phyloP scores from a whole-genome alignment of 2,113 vertebrate genomes.

The Pelodiscus sinensis region DNA sequence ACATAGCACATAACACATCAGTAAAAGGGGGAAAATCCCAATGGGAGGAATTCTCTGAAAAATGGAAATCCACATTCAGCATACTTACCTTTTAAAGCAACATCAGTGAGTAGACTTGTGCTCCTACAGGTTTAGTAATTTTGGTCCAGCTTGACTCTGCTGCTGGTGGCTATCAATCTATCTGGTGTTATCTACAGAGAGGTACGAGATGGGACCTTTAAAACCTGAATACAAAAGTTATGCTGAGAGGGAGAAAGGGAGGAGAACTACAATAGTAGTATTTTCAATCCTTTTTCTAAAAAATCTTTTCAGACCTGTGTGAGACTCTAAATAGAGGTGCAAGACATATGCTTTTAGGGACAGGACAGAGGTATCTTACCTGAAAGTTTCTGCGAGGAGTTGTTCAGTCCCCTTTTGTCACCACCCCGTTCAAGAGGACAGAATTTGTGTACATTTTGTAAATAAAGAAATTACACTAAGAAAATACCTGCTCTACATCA shows the following conservation, averaged over 20 bases:
- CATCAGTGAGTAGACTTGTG: accelerated
- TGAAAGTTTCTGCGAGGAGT: not conserved
- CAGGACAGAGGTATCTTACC: not conserved
- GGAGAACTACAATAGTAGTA: too few species aligned
- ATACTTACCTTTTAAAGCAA: not conserved
- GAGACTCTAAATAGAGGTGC: not conserved
- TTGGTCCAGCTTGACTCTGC: not conserved
- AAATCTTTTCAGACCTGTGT: not conserved
- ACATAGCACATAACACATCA: not conserved
- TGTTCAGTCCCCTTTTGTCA: not conserved
- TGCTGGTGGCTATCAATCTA: not conserved
- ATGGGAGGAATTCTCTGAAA: not conserved
- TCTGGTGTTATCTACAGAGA: not conserved
- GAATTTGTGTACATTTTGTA: not conserved
- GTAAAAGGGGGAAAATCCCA: not conserved
- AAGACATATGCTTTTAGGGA: not conserved
- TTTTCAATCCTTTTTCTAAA: too few species aligned
- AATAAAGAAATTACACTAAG: not conserved
- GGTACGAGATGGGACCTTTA: accelerated
- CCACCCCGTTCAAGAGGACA: not conserved
- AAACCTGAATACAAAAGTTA: not conserved
- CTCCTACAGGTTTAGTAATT: accelerated
- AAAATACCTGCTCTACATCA: not conserved
- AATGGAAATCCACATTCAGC: not conserved
- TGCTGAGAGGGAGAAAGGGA: not conserved